Base-by-base conservation (phyloP, 2,888 invertebrate species). In the Conchocele bisecta region DNA sequence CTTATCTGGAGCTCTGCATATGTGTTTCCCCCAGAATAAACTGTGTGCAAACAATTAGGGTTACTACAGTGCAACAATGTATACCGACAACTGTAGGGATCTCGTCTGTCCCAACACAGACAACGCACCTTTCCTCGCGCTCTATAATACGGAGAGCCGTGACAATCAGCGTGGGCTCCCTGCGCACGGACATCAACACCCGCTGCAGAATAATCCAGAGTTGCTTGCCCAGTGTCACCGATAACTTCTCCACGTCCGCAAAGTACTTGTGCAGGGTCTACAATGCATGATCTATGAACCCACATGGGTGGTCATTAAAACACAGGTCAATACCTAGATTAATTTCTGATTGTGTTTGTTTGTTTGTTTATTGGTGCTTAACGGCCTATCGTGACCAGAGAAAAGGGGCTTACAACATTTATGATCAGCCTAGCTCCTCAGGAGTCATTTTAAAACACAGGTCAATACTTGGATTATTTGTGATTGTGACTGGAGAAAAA, bases 131-230 rank as follows among this genome's bases (percentile, higher is more conserved):
- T 88, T 99, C 98, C 91, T 99, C 99, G 60, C 99, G 93, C 91
- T 99, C 99, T 84, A 99, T 97, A 61, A 99, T 98, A 79, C 99
- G 93, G 37, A 99, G 91, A 0, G 97, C 98, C 7, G 98, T 98
- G 0, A 99, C 99, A 82, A 99, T 96, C 9, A 97, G 95, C 0
- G 97, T 97, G 5, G 91, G 91, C 74, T 91, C 90, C 22, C 98
- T 97, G 24, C 98, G 93, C 0, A 98, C 98, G 1, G 97, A 98
- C 88, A 98, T 97, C 50, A 99, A 92, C 1, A 98, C 97, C 68
- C 98, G 93, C 69, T 96, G 95, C 58, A 99, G 91, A 73, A 98
- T 96, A 48, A 98, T 93, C 89, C 96, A 95, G 48, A 99, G 93
- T 89, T 98, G 98, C 88, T 98, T 97, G 83, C 97, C 97, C 78